Conservation (phyloP, 2,888 invertebrate species). For the Eretmocerus hayati region DNA sequence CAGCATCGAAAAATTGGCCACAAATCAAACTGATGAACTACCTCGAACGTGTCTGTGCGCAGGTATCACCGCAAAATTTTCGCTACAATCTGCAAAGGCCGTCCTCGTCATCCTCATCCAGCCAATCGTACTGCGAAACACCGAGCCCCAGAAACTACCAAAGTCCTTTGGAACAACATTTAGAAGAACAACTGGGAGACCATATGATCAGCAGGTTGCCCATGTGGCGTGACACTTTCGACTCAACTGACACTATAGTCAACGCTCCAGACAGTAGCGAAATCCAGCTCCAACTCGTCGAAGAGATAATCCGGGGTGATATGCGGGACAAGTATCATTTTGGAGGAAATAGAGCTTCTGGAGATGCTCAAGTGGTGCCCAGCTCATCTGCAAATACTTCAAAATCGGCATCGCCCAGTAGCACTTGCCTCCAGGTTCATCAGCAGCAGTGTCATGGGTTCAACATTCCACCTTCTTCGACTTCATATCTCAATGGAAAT, state of each 20-base stretch:
- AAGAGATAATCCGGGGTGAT: constrained; percentile 29
- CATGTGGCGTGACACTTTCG: constrained; percentile 22
- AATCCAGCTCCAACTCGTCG: constrained; percentile 29
- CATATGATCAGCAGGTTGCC: constrained; percentile 24
- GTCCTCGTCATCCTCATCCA: constrained; percentile 34
- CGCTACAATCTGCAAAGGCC: constrained; percentile 20
- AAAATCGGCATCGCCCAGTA: not conserved
- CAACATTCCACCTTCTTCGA: too few relatives aligned
- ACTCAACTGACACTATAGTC: constrained; percentile 26
- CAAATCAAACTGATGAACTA: too few relatives aligned
- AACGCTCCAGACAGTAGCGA: constrained; percentile 30
- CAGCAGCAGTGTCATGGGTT: not conserved
- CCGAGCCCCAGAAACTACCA: constrained; percentile 34
- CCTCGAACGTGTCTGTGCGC: not conserved
- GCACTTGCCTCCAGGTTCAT: not conserved
- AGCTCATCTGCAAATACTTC: too few relatives aligned
- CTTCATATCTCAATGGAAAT: not conserved
- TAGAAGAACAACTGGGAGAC: constrained; percentile 28
- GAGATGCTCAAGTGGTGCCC: constrained; percentile 29
- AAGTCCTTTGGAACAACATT: constrained; percentile 22
- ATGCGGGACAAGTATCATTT: constrained; percentile 1
- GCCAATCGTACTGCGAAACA: constrained; percentile 32
- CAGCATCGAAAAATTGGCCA: too few relatives aligned
- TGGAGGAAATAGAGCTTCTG: too few relatives aligned
- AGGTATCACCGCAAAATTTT: constrained; percentile 13